Evolutionary conservation across 1,140 invertebrate species (phyloP), one percentile per base, ranked within the genome.

Genomic region (Tachypleus tridentatus): DNA sequence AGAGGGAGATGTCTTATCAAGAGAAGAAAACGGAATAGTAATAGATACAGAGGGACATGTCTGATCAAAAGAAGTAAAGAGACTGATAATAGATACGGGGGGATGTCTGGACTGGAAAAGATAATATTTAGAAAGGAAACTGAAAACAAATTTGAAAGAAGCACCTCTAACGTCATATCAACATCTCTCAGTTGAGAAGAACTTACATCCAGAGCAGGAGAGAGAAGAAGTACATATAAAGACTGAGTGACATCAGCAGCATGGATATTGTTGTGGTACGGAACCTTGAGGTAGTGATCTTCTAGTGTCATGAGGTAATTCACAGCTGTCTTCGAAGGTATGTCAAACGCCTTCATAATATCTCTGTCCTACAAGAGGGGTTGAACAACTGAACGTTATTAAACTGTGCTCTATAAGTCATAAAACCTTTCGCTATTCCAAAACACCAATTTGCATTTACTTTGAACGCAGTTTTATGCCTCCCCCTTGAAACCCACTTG

Each of bases 291-390:
- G 79, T 99, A 99, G 79, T 98, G 94, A 79, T 97, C 94, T 80
- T 99, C 97, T 68, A 99, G 82, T 63, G 95, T 97, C 83, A 95
- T 89, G 79, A 98, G 86, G 80, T 97, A 98, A 65, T 89, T 92
- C 72, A 99, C 83, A 77, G 98, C 88, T 62, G 87, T 95, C 77
- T 91, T 89, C 57, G 92, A 84, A 66, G 91, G 89, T 77, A 99
- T 98, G 79, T 96, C 88, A 76, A 99, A 89, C 59, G 88, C 87
- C 76, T 92, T 93, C 74, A 95, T 78, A 71, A 97, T 80, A 74
- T 94, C 90, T 71, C 93, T 84, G 77, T 87, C 89, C 83, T 93
- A 84, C 72, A 86, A 73, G 11, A 8, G 29, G 58, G 11, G 11
- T 10, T 10, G 11, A 57, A 57, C 11, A 57, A 10, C 10, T 10